These are phyloP conservation scores for Cantharis lateralis DNA, from an alignment of 2,888 invertebrate species.

Conservation along the genomic window DNA sequence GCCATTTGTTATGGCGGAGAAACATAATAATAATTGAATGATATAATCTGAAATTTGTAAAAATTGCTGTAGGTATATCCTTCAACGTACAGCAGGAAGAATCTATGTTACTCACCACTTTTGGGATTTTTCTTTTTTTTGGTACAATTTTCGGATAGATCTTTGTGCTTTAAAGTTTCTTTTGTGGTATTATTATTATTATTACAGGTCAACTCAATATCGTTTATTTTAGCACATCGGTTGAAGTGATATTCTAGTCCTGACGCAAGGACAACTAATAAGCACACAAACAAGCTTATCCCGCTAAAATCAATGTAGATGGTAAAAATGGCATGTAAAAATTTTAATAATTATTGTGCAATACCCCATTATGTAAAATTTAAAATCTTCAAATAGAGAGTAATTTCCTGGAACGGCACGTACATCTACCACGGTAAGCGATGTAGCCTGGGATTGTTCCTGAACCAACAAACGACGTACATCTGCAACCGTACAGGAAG, in stretches of 20 bases:
- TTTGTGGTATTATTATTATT: conserved; percentile 42
- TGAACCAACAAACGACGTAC: conserved; percentile 55
- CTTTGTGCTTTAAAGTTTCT: conserved; percentile 23
- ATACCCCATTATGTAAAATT: conserved; percentile 72
- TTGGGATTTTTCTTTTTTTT: conserved; percentile 10
- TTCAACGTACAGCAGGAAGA: neutral
- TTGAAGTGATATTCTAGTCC: conserved; percentile 65
- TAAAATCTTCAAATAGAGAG: conserved; percentile 64
- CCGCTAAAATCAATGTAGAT: conserved; percentile 54
- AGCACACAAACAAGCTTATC: conserved; percentile 56
- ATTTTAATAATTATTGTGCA: conserved; percentile 35
- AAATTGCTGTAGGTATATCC: no score
- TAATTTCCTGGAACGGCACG: conserved; percentile 74
- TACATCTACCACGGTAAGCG: conserved; percentile 62
- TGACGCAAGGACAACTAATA: conserved; percentile 66
- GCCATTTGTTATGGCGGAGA: conserved; percentile 76
- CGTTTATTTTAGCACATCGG: conserved; percentile 49
- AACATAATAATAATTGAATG: conserved; percentile 70
- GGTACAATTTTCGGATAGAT: neutral
- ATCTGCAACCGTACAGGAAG: conserved; percentile 65
- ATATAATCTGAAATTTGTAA: conserved; percentile 59
- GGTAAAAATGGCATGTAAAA: neutral
- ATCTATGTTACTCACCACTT: conserved; percentile 23
- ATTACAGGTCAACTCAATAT: conserved; percentile 42
- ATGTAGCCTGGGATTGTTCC: conserved; percentile 48